These are phyloP conservation scores for Psittacus erithacus DNA, from an alignment of 2,113 vertebrate genomes.

Conservation along the genomic window DNA sequence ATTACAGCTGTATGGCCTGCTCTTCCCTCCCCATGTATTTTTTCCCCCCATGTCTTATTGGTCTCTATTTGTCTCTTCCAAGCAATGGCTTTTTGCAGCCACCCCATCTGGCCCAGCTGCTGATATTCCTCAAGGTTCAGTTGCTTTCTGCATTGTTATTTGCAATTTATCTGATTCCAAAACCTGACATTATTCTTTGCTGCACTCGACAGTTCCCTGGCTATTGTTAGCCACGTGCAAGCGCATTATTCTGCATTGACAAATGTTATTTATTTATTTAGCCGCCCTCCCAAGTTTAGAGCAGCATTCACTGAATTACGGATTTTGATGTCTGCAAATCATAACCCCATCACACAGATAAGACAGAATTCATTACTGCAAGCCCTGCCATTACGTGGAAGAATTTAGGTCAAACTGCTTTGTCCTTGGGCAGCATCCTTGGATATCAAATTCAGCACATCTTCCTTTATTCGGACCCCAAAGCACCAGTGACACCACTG, in stretches of 20 bases:
- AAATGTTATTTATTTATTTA: conserved; percentile 61
- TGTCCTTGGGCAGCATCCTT: conserved; percentile 46
- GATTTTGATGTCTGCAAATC: conserved; percentile 65
- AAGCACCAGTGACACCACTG: not conserved
- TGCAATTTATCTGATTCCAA: conserved; percentile 76
- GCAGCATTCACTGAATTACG: conserved; percentile 13
- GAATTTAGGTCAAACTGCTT: conserved; percentile 52
- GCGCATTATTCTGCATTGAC: conserved; percentile 47
- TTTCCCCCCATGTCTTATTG: not conserved
- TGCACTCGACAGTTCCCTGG: conserved; percentile 13
- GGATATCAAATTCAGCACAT: not conserved
- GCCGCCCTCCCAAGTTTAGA: not conserved
- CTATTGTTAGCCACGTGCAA: conserved; percentile 50
- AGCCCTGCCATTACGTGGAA: not conserved
- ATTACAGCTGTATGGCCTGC: not conserved
- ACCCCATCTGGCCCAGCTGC: conserved; percentile 12
- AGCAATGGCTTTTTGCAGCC: conserved; percentile 18
- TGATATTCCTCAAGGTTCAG: conserved; percentile 60
- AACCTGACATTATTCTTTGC: conserved; percentile 62
- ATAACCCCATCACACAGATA: conserved; percentile 33
- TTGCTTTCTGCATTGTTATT: conserved; percentile 65
- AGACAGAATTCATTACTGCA: conserved; percentile 59
- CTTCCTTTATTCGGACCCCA: not conserved
- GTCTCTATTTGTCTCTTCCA: not conserved
- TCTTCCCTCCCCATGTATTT: not conserved